Evolutionary conservation across 2,113 vertebrate species (phyloP), one percentile per base, ranked within the genome.

Genomic region (Salvelinus namaycush): DNA sequence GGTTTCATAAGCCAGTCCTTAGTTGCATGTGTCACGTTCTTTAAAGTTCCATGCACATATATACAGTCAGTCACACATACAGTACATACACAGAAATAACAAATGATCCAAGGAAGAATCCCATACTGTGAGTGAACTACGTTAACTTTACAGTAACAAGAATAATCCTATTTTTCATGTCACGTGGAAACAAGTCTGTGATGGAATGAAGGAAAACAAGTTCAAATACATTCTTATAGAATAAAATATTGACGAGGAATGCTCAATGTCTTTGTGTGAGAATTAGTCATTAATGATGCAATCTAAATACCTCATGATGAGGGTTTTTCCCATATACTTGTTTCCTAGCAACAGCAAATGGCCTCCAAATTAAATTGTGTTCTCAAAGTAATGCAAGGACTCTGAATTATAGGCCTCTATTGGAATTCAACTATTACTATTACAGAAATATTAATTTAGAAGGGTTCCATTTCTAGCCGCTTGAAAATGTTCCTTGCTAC

Each of bases 281-380:
- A 89, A 92, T 88, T 83, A 83, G 83, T 83, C 84, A 91, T 90
- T 92, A 92, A 92, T 90, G 82, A 89, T 76, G 81, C 84, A 74
- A 91, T 91, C 88, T 86, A 90, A 92, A 92, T 92, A 88, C 90
- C 91, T 92, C 77, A 87, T 90, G 91, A 93, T 80, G 76, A 93
- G 91, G 92, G 77, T 81, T 87, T 91, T 91, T 83, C 91, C 91
- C 79, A 39, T 44, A 44, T 82, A 87, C 86, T 90, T 92, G 93
- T 94, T 93, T 90, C 93, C 93, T 94, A 94, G 93, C 93, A 93
- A 94, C 93, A 83, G 74, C 72, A 86, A 87, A 78, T 78, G 79
- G 91, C 90, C 83, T 85, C 68, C 76, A 76, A 86, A 90, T 88
- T 78, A 84, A 87, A 83, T 82, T 74, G 82, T 70, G 84, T 79